These are phyloP conservation scores for Hydrozoanthus gracilis DNA, from an alignment of 92 coral and sea anemone species.

Conservation along the genomic window DNA sequence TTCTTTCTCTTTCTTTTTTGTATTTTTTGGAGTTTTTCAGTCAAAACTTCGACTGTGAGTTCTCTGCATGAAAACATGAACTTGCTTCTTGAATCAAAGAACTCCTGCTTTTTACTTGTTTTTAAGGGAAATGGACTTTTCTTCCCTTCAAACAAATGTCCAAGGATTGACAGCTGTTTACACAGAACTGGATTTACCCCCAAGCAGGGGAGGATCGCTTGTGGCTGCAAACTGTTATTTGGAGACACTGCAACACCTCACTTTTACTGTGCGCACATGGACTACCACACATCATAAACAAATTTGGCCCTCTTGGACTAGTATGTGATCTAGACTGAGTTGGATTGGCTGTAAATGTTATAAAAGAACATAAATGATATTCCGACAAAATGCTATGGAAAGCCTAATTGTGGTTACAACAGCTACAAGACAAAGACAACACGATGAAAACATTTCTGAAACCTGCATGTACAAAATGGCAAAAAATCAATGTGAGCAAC, in stretches of 20 bases:
- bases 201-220: background rate
- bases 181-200: background rate
- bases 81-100: background rate
- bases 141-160: background rate
- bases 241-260: slow-evolving; percentile 45
- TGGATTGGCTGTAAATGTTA: slow-evolving; percentile 43
- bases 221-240: slow-evolving; percentile 17
- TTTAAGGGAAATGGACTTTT: background rate
- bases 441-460: too few relatives aligned
- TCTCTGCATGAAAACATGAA: too few relatives aligned
- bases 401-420: background rate
- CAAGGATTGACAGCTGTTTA: slow-evolving; percentile 12
- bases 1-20: too few relatives aligned
- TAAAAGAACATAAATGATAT: slow-evolving; percentile 43
- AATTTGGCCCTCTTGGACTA: slow-evolving; percentile 52
- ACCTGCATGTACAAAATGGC: too few relatives aligned
- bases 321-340: slow-evolving; percentile 44
- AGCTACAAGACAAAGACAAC: too few relatives aligned
- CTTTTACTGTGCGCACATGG: slow-evolving; percentile 32
- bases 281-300: slow-evolving; percentile 46
- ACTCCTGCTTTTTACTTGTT: background rate
- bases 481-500: too few relatives aligned
- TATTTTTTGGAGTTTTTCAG: too few relatives aligned
- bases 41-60: too few relatives aligned
- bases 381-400: background rate